These are phyloP conservation scores for Planococcus citri DNA, from an alignment of 1,140 invertebrate species.

Conservation along the genomic window DNA sequence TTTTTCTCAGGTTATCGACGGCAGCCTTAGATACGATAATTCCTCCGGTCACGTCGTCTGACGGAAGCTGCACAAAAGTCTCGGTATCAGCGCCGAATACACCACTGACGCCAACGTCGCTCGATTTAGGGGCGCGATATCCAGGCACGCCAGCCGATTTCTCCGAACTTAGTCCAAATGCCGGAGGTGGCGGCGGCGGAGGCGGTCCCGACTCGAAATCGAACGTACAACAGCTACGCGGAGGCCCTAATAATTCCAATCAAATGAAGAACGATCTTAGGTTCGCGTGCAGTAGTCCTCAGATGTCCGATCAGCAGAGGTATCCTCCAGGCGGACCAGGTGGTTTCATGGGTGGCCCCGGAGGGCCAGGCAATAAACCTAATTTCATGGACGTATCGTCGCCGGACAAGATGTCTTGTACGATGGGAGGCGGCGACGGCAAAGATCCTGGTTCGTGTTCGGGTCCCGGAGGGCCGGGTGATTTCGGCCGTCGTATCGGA, in stretches of 20 bases:
- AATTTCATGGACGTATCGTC: conserved; percentile 26
- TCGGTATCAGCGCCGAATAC: background rate
- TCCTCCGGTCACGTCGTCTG: background rate
- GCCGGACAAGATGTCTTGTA: background rate
- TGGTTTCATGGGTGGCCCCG: conserved; percentile 32
- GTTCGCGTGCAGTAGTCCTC: background rate
- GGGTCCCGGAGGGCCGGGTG: background rate
- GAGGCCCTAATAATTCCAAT: background rate
- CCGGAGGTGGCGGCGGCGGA: too few relatives aligned
- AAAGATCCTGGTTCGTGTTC: background rate
- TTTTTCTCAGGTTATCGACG: background rate
- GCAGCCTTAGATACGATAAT: background rate
- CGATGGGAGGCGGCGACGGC: background rate
- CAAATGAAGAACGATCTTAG: conserved; percentile 32
- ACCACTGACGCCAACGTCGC: conserved; percentile 24
- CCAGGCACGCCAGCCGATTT: conserved; percentile 31
- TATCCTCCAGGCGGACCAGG: background rate
- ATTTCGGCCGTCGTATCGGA: background rate
- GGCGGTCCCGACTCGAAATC: conserved; percentile 28
- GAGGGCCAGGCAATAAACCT: too few relatives aligned
- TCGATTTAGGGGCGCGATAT: conserved; percentile 36
- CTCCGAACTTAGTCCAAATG: conserved; percentile 32
- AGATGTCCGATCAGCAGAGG: background rate
- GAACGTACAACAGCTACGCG: background rate
- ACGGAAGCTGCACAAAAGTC: background rate